Conservation (phyloP, 2,888 invertebrate genomes). For the Sphaerolaimus hirsutus region DNA sequence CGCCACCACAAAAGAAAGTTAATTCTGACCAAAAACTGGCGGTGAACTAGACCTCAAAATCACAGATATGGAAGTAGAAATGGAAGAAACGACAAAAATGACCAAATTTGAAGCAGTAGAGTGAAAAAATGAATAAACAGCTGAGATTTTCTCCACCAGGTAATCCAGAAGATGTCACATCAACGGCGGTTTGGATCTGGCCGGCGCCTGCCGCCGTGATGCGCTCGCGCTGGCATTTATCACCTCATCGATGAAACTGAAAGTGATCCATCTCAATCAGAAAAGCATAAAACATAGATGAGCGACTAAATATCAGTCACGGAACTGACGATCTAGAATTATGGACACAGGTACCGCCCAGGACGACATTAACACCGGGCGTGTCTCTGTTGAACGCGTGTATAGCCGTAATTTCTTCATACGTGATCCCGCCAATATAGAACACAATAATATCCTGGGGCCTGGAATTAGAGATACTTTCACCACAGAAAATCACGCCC, state of each 20-base stretch:
- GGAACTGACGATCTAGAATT: constrained; percentile 6
- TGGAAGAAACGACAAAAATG: too few relatives aligned
- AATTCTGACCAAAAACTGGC: too few relatives aligned
- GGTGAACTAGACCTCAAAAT: too few relatives aligned
- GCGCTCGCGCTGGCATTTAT: constrained; percentile 1
- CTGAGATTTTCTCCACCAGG: too few relatives aligned
- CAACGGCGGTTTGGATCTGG: neutral
- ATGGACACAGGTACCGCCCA: constrained; percentile 8
- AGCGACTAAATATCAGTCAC: neutral
- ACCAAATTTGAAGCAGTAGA: too few relatives aligned
- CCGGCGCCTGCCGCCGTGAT: neutral
- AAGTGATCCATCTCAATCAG: too few relatives aligned
- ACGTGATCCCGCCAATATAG: constrained; percentile 80
- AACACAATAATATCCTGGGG: constrained; percentile 85
- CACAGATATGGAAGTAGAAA: too few relatives aligned
- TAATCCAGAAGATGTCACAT: too few relatives aligned
- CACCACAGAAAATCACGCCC: too few relatives aligned
- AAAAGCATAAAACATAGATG: too few relatives aligned
- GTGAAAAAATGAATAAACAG: too few relatives aligned
- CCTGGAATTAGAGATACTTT: constrained; percentile 29
- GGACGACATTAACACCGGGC: constrained; percentile 31
- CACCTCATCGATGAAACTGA: constrained; percentile 7
- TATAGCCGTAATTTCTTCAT: constrained; percentile 70
- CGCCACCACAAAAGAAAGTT: too few relatives aligned
- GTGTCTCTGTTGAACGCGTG: constrained; percentile 50